Evolutionary conservation across 2,888 invertebrate species (phyloP).

Genomic region (Ceramica pisi): DNA sequence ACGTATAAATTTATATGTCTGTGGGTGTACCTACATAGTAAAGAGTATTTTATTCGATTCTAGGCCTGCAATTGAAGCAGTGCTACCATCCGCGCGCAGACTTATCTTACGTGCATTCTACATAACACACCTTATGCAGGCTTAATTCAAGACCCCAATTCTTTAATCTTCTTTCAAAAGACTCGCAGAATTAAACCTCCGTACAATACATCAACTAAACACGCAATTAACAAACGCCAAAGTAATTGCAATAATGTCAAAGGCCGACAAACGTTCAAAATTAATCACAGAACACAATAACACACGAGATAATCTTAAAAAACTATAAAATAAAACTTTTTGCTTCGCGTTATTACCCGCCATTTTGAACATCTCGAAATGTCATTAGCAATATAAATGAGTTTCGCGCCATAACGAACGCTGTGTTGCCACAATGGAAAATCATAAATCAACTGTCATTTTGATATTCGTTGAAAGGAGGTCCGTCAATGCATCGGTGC

Average conservation of each 20-base stretch:
- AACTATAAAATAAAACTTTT: conserved; percentile 73
- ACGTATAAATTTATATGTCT: too few relatives aligned
- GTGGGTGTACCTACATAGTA: too few relatives aligned
- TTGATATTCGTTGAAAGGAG: conserved; percentile 88
- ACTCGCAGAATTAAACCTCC: conserved; percentile 5
- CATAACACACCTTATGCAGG: background rate
- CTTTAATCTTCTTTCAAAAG: conserved; percentile 10
- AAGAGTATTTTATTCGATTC: too few relatives aligned
- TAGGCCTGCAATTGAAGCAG: too few relatives aligned
- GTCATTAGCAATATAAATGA: conserved; percentile 88
- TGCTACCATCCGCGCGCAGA: too few relatives aligned
- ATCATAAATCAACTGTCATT: conserved; percentile 89
- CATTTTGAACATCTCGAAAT: conserved; percentile 86
- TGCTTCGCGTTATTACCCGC: conserved; percentile 76
- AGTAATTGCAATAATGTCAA: conserved; percentile 68
- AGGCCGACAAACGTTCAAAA: conserved; percentile 70
- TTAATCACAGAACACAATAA: conserved; percentile 75
- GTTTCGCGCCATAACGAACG: conserved; percentile 88
- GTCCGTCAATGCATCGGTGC: conserved; percentile 88
- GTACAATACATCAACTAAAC: conserved; percentile 37
- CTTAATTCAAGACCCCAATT: conserved; percentile 7
- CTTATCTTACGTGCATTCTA: too few relatives aligned
- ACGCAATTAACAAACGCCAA: conserved; percentile 57
- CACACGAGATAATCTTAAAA: conserved; percentile 68
- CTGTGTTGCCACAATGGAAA: conserved; percentile 86